Base-by-base conservation (phyloP, 2,113 vertebrate species). In the Athene noctua region DNA sequence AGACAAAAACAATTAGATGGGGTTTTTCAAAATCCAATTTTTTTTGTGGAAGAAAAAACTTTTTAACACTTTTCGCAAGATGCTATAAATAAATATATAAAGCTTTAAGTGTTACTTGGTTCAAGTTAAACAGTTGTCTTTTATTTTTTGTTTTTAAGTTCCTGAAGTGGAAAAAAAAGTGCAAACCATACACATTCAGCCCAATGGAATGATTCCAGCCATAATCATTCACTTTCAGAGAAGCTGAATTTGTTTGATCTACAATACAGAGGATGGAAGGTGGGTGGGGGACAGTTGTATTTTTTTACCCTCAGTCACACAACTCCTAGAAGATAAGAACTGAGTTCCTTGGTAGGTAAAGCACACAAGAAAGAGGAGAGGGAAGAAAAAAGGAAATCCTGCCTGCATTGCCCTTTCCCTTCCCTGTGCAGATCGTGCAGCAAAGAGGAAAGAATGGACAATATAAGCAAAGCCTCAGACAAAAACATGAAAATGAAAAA, bases 11-110 rank as follows among this genome's bases (percentile, higher is more conserved):
- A 98, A 97, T 96, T 95, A 95, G 88, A 92, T 95, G 83, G 91
- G 44, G 13, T 46, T 95, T 92, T 88, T 57, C 77, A 92, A 62
- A 95, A 92, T 80, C 94, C 71, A 65, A 91, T 96, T 95, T 92
- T 91, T 88, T 80, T 96, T 67, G 87, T 87, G 87, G 97, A 97
- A 93, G 95, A 93, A 96, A 96, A 74, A 80, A 30, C 34, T 65
- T 97, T 96, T 95, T 68, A 86, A 97, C 93, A 90, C 87, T 62
- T 96, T 95, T 87, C 96, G 96, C 95, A 94, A 97, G 97, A 98
- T 95, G 97, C 96, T 96, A 98, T 98, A 98, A 98, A 98, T 98
- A 98, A 98, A 98, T 98, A 98, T 71, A 91, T 96, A 98, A 98
- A 98, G 95, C 97, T 97, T 98, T 97, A 98, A 95, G 18, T 94